A percentile compares a stretch with the other conserved stretches of the same genome.
These are phyloP conservation scores for Leptobrachium leishanense DNA, from an alignment of 2,113 vertebrate species.

Conservation along the genomic window DNA sequence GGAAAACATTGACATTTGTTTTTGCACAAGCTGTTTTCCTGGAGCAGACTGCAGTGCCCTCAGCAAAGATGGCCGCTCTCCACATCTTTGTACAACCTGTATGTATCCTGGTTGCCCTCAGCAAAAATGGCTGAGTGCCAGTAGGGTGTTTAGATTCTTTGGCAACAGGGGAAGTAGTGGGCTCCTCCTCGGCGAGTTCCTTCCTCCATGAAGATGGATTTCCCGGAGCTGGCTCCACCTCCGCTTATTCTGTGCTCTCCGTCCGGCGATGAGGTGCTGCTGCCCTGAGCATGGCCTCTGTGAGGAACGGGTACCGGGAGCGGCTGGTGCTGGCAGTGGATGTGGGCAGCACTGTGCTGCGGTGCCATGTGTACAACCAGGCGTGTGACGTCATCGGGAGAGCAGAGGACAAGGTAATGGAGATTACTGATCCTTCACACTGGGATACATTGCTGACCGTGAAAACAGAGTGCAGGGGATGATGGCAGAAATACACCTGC, in stretches of 20 bases:
- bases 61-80: too few relatives aligned
- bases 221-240: not conserved
- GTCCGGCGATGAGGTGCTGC: not conserved
- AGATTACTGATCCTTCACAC: not conserved
- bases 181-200: not conserved
- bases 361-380: conserved; percentile 89
- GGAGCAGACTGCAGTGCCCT: too few relatives aligned
- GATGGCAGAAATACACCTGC: too few relatives aligned
- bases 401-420: conserved; percentile 73
- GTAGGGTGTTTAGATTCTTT: too few relatives aligned
- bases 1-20: too few relatives aligned
- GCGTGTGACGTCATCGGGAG: conserved; percentile 72
- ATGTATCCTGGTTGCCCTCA: not conserved
- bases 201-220: not conserved
- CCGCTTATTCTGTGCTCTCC: rapidly evolving
- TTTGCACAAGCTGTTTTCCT: too few relatives aligned
- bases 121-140: not conserved
- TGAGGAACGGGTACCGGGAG: conserved; percentile 55
- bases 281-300: conserved; percentile 53
- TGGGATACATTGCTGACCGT: too few relatives aligned
- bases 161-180: too few relatives aligned
- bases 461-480: too few relatives aligned
- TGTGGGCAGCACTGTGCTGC: conserved; percentile 82
- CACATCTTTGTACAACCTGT: too few relatives aligned
- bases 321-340: conserved; percentile 81